A percentile compares a stretch with the other conserved stretches of the same genome.
These are phyloP conservation scores for Nothocercus julius DNA, from an alignment of 2,113 vertebrate species.

Conservation along the genomic window DNA sequence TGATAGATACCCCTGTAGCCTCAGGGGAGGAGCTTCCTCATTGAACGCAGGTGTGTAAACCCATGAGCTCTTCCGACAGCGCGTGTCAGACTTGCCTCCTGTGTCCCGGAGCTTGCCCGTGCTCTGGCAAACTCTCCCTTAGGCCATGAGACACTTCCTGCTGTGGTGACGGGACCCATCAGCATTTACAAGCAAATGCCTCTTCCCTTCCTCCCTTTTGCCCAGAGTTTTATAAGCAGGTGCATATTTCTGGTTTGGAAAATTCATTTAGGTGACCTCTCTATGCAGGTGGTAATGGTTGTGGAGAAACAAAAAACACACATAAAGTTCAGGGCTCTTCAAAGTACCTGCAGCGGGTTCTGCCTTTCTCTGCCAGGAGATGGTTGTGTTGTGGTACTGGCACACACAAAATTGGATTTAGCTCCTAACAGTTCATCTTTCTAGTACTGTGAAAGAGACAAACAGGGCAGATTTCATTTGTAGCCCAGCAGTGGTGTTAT, in stretches of 20 bases:
- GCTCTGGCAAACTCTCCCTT: neutral
- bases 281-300: neutral
- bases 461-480: neutral
- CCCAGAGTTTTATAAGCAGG: neutral
- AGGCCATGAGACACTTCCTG: accelerated
- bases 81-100: neutral
- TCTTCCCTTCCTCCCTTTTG: neutral
- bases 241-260: neutral
- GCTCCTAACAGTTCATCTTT: neutral
- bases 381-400: accelerated
- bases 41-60: neutral
- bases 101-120: neutral
- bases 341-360: neutral
- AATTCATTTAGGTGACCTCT: neutral
- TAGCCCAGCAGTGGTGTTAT: neutral
- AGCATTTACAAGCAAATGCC: neutral
- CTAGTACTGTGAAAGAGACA: neutral
- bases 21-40: neutral
- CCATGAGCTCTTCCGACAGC: neutral
- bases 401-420: neutral
- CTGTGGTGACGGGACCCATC: neutral
- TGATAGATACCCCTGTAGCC: neutral
- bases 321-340: neutral
- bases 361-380: neutral
- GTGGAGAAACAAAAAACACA: neutral